Conservation (phyloP, 2,888 invertebrate species). For the Agriopis leucophaearia region DNA sequence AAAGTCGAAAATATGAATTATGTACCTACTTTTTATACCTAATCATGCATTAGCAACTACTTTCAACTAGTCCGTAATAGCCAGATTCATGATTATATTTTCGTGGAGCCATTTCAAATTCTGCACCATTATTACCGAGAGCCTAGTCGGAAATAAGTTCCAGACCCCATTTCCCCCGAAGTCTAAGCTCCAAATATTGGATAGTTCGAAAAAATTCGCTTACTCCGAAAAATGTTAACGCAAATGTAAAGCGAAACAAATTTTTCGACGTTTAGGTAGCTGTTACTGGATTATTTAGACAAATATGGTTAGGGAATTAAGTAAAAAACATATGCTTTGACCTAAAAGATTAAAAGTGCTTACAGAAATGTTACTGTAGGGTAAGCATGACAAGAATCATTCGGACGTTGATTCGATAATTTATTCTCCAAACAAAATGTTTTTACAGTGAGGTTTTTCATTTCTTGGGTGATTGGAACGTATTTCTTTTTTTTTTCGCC, state of each 20-base stretch:
- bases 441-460: too few species aligned
- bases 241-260: conserved; percentile 3
- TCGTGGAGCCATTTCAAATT: conserved; percentile 6
- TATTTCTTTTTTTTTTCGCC: too few species aligned
- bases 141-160: conserved; percentile 38
- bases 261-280: conserved; percentile 1
- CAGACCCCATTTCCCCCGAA: conserved; percentile 35
- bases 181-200: conserved; percentile 14
- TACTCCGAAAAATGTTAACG: background rate
- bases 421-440: too few species aligned
- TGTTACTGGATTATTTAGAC: background rate
- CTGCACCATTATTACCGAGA: conserved; percentile 16
- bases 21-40: too few species aligned
- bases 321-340: background rate
- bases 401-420: too few species aligned
- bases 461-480: too few species aligned
- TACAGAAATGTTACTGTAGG: too few species aligned
- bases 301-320: background rate
- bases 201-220: conserved; percentile 18
- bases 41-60: background rate
- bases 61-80: background rate
- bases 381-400: too few species aligned
- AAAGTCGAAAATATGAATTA: too few species aligned
- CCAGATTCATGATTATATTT: conserved; percentile 1
- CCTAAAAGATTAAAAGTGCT: background rate